Conservation (phyloP, 92 coral and sea anemone genomes). For the Meandrina meandrites region DNA sequence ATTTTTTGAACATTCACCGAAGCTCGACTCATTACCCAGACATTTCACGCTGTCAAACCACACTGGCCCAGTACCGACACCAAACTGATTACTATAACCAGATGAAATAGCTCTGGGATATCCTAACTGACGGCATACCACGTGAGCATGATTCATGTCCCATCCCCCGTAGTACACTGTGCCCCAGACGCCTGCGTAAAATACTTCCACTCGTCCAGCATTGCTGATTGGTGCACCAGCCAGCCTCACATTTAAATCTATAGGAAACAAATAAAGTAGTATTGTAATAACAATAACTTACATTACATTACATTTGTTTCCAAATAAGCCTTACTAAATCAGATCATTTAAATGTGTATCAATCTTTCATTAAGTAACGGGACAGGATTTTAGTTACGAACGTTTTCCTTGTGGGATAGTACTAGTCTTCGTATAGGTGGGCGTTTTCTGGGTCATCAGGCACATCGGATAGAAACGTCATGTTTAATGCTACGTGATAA, state of each 20-base stretch:
- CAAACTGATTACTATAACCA: constrained; percentile 21
- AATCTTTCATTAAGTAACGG: no score
- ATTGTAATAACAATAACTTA: background rate
- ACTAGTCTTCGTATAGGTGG: no score
- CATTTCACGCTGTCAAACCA: constrained; percentile 18
- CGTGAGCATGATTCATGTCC: constrained; percentile 13
- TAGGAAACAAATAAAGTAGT: background rate
- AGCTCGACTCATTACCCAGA: constrained; percentile 19
- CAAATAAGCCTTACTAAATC: no score
- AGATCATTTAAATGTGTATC: no score
- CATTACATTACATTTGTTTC: no score
- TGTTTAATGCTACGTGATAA: no score
- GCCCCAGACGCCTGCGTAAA: constrained; percentile 23
- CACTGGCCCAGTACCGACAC: background rate
- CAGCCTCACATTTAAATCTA: constrained; percentile 5
- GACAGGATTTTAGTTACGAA: no score
- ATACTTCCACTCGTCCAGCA: constrained; percentile 28
- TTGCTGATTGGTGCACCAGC: constrained; percentile 29
- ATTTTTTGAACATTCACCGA: constrained; percentile 10
- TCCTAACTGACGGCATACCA: constrained; percentile 29
- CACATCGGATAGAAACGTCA: no score
- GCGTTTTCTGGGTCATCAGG: no score
- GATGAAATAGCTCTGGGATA: constrained; percentile 1
- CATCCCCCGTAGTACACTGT: background rate
- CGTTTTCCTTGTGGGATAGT: no score